Base-by-base conservation (phyloP, 2,888 invertebrate genomes). In the Cerastis rubricosa region DNA sequence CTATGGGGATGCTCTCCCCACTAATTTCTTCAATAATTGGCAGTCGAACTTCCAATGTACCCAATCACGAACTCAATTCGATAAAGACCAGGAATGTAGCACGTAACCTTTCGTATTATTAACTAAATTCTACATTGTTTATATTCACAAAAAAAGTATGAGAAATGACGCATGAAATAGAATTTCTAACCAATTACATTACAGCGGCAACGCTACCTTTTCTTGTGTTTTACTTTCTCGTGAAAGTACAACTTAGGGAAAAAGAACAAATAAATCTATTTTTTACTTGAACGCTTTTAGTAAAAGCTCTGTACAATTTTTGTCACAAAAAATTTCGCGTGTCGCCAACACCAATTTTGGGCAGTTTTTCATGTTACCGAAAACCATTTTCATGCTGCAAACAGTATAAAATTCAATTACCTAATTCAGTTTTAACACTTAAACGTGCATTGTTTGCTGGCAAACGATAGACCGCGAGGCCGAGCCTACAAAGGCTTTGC, bases 11-110 rank as follows among this genome's bases (percentile, higher is more conserved):
- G 89, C 89, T 87, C 84, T 84, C 74, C 89, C 91, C 92, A 89
- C 92, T 93, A 94, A 94, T 93, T 93, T 92, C 92, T 91, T 92
- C 92, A 92, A 93, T 95, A 94, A 94, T 94, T 94, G 94, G 90
- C 93, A 92, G 91, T 87, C 90, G 89, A 93, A 94, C 92, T 94
- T 94, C 89, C 88, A 90, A 91, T 93, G 91, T 91, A 88, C 85
- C 90, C 90, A 92, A 93, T 93, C 90, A 91, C 81, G 87, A 88
- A 89, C 87, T 87, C 84, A 80, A 88, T 88, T 85, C 84, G 87
- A 89, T 88, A 88, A 90, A 88, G 87, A 90, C 81, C 67, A 84
- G 79, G 66, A 84, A 85, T 81, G 81, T 81, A 69, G 75, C 57
- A 80, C 29, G 70, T 77, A 83, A 77, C 77, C 76, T 85, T 83